These are phyloP conservation scores for Apolygus lucorum DNA, from an alignment of 1,140 invertebrate species.

Conservation along the genomic window DNA sequence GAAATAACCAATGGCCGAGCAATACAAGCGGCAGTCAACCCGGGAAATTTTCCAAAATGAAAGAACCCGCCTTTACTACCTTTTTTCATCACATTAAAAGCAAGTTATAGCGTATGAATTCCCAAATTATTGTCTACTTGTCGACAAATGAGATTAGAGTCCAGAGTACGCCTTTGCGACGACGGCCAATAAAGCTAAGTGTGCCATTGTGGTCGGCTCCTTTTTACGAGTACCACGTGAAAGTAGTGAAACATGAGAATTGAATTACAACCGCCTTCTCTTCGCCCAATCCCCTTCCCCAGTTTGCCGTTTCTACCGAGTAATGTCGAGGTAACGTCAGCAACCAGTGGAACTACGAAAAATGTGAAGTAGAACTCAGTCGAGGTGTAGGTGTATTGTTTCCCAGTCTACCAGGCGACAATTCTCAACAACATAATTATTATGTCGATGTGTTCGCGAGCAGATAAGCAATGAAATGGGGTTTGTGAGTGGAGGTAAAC, in stretches of 20 bases:
- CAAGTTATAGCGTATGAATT: slow-evolving; percentile 7
- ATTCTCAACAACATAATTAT: too few species aligned
- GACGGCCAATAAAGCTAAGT: slow-evolving; percentile 3
- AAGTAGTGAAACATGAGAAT: slow-evolving; percentile 1
- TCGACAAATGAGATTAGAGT: slow-evolving; percentile 13
- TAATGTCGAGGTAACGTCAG: neutral
- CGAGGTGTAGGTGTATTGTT: too few species aligned
- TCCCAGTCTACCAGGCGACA: too few species aligned
- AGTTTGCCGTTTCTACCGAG: neutral
- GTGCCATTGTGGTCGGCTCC: slow-evolving; percentile 1
- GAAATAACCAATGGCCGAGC: too few species aligned
- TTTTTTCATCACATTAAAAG: slow-evolving; percentile 2
- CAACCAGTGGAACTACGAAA: too few species aligned
- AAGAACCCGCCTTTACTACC: slow-evolving; percentile 8
- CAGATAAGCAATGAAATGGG: too few species aligned
- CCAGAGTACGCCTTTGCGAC: neutral
- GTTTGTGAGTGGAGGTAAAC: too few species aligned
- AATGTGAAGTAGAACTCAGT: too few species aligned
- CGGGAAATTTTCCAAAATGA: too few species aligned
- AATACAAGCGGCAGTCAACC: too few species aligned
- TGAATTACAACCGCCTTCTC: slow-evolving; percentile 1
- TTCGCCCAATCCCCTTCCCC: neutral
- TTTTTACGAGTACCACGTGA: slow-evolving; percentile 9
- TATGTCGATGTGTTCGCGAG: too few species aligned
- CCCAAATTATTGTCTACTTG: slow-evolving; percentile 15